phyloP scores from a whole-genome alignment of 30 jellyfish, hydroid and myxozoan genomes.

The Hydra vulgaris region DNA sequence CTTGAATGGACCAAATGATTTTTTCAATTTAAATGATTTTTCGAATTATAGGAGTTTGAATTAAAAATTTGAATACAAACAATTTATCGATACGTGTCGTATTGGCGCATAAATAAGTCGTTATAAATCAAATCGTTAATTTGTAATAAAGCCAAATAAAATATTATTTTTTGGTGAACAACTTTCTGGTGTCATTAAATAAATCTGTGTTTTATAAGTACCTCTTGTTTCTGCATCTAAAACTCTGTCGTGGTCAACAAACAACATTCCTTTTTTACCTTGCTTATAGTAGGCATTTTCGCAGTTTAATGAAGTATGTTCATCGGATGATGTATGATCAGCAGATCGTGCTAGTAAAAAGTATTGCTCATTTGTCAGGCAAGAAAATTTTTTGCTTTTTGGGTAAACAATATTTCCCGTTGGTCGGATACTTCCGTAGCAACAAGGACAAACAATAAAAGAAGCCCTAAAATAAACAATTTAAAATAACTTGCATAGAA shows the following conservation, averaged over 20 bases:
- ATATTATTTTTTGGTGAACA: conserved; percentile 77
- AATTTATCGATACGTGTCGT: too few species aligned
- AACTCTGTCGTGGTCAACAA: conserved; percentile 57
- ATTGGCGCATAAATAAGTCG: too few species aligned
- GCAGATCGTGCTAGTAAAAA: conserved; percentile 63
- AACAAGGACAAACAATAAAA: conserved; percentile 78
- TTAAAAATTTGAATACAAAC: too few species aligned
- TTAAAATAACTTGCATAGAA: not conserved
- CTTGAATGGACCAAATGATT: too few species aligned
- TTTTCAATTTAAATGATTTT: too few species aligned
- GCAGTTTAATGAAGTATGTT: conserved; percentile 48
- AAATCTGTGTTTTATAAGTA: conserved; percentile 33
- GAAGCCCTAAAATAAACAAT: conserved; percentile 53
- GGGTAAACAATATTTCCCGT: conserved; percentile 53
- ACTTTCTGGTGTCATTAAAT: conserved; percentile 45
- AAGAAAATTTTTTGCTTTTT: conserved; percentile 40
- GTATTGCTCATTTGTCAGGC: conserved; percentile 19
- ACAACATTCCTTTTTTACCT: conserved; percentile 54
- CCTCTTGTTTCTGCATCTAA: conserved; percentile 21
- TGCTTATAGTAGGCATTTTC: conserved; percentile 30
- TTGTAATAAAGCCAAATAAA: conserved; percentile 27
- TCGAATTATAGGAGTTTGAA: too few species aligned
- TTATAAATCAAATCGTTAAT: not conserved
- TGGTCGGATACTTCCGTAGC: conserved; percentile 71
- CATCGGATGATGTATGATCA: conserved; percentile 46